Evolutionary conservation across 2,888 invertebrate species (phyloP), one percentile per base, ranked within the genome.

Genomic region (Molorchus minor): DNA sequence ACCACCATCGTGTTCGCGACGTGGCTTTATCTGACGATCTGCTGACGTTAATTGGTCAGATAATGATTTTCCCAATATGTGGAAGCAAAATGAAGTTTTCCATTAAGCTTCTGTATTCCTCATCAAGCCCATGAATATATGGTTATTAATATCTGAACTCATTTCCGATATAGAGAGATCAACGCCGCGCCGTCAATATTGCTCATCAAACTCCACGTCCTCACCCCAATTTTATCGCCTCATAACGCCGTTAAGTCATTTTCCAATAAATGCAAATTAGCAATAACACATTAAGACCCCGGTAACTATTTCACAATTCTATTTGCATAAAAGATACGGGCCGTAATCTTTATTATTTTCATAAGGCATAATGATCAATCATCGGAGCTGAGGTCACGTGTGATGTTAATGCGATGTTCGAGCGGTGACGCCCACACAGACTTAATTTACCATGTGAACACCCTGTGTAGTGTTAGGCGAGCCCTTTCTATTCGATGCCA

Each of bases 321-420:
- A 70, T 72, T 70, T 71, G 69, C 71, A 73, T 72, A 69, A 67
- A 70, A 63, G 62, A 69, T 69, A 65, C 63, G 66, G 67, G 65
- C 67, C 61, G 71, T 72, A 72, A 72, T 76, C 75, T 73, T 75
- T 74, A 75, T 75, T 72, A 75, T 76, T 76, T 75, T 70, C 70
- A 71, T 73, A 71, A 72, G 71, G 69, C 67, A 71, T 71, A 70
- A 73, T 74, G 74, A 78, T 78, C 78, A 75, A 78, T 78, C 77
- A 77, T 75, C 69, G 51, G 54, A 36, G n/a, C 59, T 69, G 63
- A 66, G 66, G 77, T 70, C 78, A 76, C 78, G 77, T 75, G 78
- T 72, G 59, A 65, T 67, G 70, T 60, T 65, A 71, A 74, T 71
- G 58, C 65, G 55, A 29, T 30, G 45, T 30, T 19, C 58, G 53